Percentiles rank a stretch among this genome's conserved stretches.
phyloP scores from a whole-genome alignment of 2,797 vertebrate genomes.

The Yasuhikotakia modesta region DNA sequence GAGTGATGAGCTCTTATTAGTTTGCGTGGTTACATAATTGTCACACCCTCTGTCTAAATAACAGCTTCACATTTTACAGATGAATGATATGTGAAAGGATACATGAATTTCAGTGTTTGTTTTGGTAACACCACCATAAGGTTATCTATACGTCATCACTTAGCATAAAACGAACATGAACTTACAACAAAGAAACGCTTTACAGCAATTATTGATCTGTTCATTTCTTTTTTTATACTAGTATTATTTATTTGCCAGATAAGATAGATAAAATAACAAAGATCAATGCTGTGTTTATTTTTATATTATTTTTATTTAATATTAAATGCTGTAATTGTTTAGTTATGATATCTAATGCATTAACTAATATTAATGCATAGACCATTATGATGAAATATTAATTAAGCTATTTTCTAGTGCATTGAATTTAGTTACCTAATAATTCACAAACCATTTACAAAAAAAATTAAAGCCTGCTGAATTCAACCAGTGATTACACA shows the following conservation, averaged over 20 bases:
- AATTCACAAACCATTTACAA: neutral
- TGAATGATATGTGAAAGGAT: slow-evolving; percentile 51
- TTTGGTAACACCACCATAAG: neutral
- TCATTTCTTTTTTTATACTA: neutral
- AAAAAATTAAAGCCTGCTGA: neutral
- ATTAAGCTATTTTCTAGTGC: neutral
- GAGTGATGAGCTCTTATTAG: slow-evolving; percentile 53
- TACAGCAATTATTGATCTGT: neutral
- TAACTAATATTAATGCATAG: neutral
- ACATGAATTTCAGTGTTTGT: neutral
- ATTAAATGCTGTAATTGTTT: neutral
- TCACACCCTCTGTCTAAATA: slow-evolving; percentile 53
- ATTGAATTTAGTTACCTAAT: neutral
- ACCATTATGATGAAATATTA: neutral
- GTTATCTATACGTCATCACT: no score
- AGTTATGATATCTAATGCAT: neutral
- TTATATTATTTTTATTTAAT: neutral
- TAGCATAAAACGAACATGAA: neutral
- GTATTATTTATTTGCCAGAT: neutral
- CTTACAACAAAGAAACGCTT: neutral
- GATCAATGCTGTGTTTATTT: no score
- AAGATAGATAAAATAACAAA: neutral
- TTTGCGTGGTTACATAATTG: slow-evolving; percentile 61
- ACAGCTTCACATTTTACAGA: slow-evolving; percentile 61
- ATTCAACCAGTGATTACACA: slow-evolving; percentile 65